Evolutionary conservation across 2,797 vertebrate species (phyloP).

Genomic region (Channallabes apus): DNA sequence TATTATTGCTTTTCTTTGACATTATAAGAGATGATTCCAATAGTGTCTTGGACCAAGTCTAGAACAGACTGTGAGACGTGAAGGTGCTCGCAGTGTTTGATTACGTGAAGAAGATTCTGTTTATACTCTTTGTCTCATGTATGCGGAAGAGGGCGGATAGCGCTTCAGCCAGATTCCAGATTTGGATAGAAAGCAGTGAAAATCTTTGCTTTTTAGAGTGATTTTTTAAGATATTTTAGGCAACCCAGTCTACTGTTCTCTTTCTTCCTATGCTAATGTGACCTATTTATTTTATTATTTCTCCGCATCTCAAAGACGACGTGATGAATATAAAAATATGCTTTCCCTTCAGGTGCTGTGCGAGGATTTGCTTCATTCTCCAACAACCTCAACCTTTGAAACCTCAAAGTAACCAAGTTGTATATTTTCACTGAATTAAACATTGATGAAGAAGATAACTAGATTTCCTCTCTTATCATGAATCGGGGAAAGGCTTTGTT

Average conservation of each 20-base stretch:
- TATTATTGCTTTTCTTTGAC: background rate
- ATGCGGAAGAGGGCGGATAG: background rate
- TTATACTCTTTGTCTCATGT: background rate
- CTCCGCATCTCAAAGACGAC: background rate
- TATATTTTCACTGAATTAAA: background rate
- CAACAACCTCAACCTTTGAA: too few species aligned
- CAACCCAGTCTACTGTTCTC: background rate
- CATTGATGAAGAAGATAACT: background rate
- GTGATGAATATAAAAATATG: background rate
- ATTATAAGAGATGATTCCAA: background rate
- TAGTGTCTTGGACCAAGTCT: background rate
- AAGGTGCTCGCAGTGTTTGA: background rate
- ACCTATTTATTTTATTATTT: background rate
- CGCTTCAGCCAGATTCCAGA: background rate
- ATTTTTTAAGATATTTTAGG: conserved; percentile 27
- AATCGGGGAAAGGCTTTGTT: background rate
- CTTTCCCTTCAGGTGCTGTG: background rate
- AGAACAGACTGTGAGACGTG: too few species aligned
- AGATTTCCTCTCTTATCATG: conserved; percentile 35
- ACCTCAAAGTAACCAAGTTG: background rate
- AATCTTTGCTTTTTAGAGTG: background rate
- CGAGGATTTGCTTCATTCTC: background rate
- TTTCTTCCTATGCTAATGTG: conserved; percentile 9
- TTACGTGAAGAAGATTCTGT: background rate
- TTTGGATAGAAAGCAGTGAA: background rate